Base-by-base conservation (phyloP, 2,797 vertebrate genomes). In the Urophycis tenuis region DNA sequence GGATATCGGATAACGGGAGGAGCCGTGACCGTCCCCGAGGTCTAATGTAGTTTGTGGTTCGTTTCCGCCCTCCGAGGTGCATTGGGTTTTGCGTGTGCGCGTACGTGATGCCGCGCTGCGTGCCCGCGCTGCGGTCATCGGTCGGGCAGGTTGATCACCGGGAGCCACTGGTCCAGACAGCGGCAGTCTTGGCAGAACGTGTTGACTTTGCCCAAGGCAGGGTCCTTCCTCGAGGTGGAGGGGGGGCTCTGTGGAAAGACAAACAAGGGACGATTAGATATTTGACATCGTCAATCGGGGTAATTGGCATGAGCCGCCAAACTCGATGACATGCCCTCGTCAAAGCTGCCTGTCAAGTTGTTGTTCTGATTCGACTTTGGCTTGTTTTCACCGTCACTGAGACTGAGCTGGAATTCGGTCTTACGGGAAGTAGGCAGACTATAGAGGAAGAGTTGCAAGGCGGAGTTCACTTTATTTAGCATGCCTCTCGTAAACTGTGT, bases 151-250 rank as follows among this genome's bases (percentile, higher is more conserved):
- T 97, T 95, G 80, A 98, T 95, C 35, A 97, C 93, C 0, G 97
- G 97, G 72, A 98, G 96, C 97, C 97, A 99, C 91, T 99, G 97
- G 80, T 99, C 96, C 93, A 94, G 85, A 84, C 94, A 96, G 25
- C 96, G 95, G 79, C 96, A 95, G 90, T 98, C 96, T 86, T 93
- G 94, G 92, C 96, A 98, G 92, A 97, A 99, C 69, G 95, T 89
- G 90, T 95, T 95, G 70, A 99, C 94, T 89, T 97, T 95, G 85
- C 93, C 96, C 83, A 99, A 88, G 1, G 97, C 96, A 0, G 95
- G 95, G 77, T 97, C 95, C 88, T 97, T 97, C 89, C 94, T 95
- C 49, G 91, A 90, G 0, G 95, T 94, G 0, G 94, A 92, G 81
- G 96, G 95, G 33, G 96, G 96, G 83, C 95, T 97, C 96, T 97